Conservation (phyloP, 2,888 invertebrate genomes). For the Clivina fossor region DNA sequence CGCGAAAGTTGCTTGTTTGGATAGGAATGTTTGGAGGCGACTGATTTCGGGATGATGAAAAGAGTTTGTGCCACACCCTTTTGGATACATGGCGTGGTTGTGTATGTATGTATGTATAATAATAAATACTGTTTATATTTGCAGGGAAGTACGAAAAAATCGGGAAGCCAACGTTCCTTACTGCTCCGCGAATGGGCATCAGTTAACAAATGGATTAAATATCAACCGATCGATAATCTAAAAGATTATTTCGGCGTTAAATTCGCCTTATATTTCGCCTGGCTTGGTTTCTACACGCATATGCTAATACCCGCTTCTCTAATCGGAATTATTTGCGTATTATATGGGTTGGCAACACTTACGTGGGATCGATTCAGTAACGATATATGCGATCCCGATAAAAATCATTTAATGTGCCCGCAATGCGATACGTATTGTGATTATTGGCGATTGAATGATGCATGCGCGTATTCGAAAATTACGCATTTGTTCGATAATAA, state of each 20-base stretch:
- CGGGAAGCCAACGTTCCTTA: slow-evolving; percentile 56
- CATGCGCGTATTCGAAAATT: slow-evolving; percentile 71
- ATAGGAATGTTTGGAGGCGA: too few species aligned
- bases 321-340: slow-evolving; percentile 66
- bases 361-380: slow-evolving; percentile 54
- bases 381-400: slow-evolving; percentile 62
- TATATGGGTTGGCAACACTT: slow-evolving; percentile 60
- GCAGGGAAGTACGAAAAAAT: slow-evolving; percentile 59
- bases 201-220: slow-evolving; percentile 67
- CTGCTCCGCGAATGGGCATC: slow-evolving; percentile 73
- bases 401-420: slow-evolving; percentile 72
- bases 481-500: slow-evolving; percentile 84
- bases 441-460: slow-evolving; percentile 71
- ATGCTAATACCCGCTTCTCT: slow-evolving; percentile 76
- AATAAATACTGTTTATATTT: too few species aligned
- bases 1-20: too few species aligned
- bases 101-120: too few species aligned
- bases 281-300: slow-evolving; percentile 83
- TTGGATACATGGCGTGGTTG: too few species aligned
- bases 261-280: slow-evolving; percentile 79
- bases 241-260: slow-evolving; percentile 78
- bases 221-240: slow-evolving; percentile 75
- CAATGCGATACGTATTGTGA: slow-evolving; percentile 74
- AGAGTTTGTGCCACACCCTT: too few species aligned
- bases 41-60: too few species aligned